Evolutionary conservation across 2,888 invertebrate species (phyloP), one percentile per base, ranked within the genome.

Genomic region (Chesias legatella): DNA sequence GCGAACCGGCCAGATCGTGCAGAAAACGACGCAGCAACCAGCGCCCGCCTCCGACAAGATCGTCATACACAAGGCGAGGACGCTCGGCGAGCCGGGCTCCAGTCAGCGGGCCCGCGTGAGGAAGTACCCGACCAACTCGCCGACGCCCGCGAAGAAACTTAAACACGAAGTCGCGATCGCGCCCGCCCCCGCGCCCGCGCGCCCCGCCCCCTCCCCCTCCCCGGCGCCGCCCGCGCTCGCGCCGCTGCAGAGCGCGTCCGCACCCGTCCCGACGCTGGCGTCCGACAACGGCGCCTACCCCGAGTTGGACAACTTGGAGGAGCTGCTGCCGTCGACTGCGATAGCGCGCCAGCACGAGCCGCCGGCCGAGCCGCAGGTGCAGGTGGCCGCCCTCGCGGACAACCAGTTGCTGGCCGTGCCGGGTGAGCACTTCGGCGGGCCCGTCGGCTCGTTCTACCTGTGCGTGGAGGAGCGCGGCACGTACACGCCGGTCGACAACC

Each of bases 401-500:
- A 90, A 92, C 0, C 92, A 93, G 67, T 88, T 94, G 58, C 82
- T 93, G 64, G 94, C 94, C 7, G 88, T 94, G 28, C 93, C 94
- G 10, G 93, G 93, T 10, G 93, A 93, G 57, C 91, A 92, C 54
- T 90, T 91, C 43, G 93, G 93, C 34, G 94, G 94, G 3, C 92
- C 93, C 13, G 90, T 91, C 0, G 93, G 93, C 44, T 91, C 92
- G 0, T 94, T 94, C 66, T 93, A 93, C 68, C 84, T 94, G 21
- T 93, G 94, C 48, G 84, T 93, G n/a, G 92, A 93, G 56, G 93
- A 93, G 53, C 90, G 91, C 38, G 92, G 94, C 27, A 91, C 91
- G 29, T 89, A 93, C 37, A 92, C 92, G 10, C 93, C 94, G 0
- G 88, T 94, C 25, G 94, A 94, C 67, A 92, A 93, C 59, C 92